These are phyloP conservation scores for Erithacus rubecula DNA, from an alignment of 2,797 vertebrate species.

Conservation along the genomic window DNA sequence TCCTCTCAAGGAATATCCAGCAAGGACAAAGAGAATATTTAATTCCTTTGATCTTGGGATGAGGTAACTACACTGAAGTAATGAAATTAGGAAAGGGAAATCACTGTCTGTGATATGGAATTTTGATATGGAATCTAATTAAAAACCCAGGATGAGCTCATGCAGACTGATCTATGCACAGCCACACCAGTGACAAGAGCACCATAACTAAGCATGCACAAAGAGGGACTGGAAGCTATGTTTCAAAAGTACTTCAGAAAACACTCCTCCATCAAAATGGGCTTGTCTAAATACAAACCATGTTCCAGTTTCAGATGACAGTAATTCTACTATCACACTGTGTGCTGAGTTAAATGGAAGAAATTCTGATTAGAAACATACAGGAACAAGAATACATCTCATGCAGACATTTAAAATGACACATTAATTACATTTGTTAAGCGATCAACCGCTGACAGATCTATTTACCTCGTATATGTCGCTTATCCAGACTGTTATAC, in stretches of 20 bases:
- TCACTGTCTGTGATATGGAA: not conserved
- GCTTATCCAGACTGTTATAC: constrained; percentile 68
- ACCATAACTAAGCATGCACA: not conserved
- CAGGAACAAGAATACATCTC: not conserved
- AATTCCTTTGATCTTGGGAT: not conserved
- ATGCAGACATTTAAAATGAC: not conserved
- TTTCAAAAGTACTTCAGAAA: not conserved
- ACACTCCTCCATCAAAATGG: not conserved
- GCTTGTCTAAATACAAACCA: not conserved
- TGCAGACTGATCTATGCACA: not conserved
- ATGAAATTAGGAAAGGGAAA: constrained; percentile 1
- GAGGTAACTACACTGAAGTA: not conserved
- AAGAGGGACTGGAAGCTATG: not conserved
- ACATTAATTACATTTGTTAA: not conserved
- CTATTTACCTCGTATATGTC: constrained; percentile 74
- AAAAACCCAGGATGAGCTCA: not conserved
- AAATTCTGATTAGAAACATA: not conserved
- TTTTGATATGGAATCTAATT: not conserved
- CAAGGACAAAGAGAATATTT: not conserved
- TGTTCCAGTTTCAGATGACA: not conserved
- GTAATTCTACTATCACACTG: not conserved
- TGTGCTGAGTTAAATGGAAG: not conserved
- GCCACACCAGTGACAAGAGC: not conserved
- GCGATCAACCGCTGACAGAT: not conserved
- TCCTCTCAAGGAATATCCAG: not conserved